Conservation (phyloP, 2,888 invertebrate species). For the Hirtodrosophila duncani region DNA sequence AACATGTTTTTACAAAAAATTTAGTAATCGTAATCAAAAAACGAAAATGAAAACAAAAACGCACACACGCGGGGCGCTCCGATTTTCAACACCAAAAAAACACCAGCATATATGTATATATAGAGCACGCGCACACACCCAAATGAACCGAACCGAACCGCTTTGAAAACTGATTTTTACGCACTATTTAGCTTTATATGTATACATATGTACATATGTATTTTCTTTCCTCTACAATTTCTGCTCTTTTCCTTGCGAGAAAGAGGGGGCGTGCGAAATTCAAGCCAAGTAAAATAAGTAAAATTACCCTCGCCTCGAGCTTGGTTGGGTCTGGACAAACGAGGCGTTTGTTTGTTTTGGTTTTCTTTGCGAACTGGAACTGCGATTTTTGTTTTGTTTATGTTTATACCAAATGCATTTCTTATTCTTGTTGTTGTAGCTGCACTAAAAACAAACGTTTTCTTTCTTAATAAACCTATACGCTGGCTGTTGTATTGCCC, state of each 20-base stretch:
- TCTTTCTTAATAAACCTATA: constrained; percentile 61
- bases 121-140: constrained; percentile 9
- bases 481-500: no score
- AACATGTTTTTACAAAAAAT: constrained; percentile 56
- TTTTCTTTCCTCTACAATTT: constrained; percentile 8
- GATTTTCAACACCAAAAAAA: not conserved
- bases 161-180: constrained; percentile 60
- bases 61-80: constrained; percentile 9
- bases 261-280: constrained; percentile 41
- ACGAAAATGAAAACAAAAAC: constrained; percentile 53
- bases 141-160: constrained; percentile 49
- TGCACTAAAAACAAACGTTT: constrained; percentile 62
- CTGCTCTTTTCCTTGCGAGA: constrained; percentile 6
- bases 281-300: constrained; percentile 36
- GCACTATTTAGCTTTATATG: constrained; percentile 63
- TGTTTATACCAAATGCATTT: constrained; percentile 25
- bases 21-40: constrained; percentile 50
- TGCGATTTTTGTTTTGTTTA: constrained; percentile 60
- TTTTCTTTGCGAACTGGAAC: no score
- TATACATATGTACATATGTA: constrained; percentile 21
- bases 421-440: constrained; percentile 18
- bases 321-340: constrained; percentile 44
- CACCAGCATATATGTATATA: not conserved
- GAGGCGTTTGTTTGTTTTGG: constrained; percentile 66
- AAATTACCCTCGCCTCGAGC: constrained; percentile 5